Evolutionary conservation across 2,888 invertebrate genomes (phyloP).

Genomic region (Scaeva pyrastri): DNA sequence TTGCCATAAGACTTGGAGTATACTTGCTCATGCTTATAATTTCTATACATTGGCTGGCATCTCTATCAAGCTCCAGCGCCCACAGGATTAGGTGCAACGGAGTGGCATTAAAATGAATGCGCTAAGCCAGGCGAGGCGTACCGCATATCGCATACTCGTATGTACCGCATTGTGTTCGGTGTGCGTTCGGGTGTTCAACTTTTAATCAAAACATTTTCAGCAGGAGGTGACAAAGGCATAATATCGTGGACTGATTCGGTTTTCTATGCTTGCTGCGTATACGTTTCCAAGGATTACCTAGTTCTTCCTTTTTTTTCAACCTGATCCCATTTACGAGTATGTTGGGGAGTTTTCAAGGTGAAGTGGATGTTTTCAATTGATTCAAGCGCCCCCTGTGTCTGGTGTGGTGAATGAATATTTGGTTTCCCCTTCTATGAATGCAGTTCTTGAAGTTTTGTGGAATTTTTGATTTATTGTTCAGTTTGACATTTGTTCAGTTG

Average conservation of each 20-base stretch:
- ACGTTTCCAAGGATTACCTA: conserved; percentile 21
- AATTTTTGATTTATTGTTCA: conserved; percentile 65
- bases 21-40: conserved; percentile 5
- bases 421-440: conserved; percentile 5
- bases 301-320: conserved; percentile 11
- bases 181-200: conserved; percentile 36
- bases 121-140: background rate
- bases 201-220: conserved; percentile 69
- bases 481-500: conserved; percentile 58
- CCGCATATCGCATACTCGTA: no score
- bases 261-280: conserved; percentile 33
- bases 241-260: background rate
- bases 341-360: background rate
- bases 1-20: background rate
- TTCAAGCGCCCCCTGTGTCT: background rate
- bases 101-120: conserved; percentile 63
- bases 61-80: conserved; percentile 2
- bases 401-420: background rate
- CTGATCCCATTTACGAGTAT: background rate
- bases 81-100: conserved; percentile 62
- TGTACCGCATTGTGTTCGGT: background rate
- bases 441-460: conserved; percentile 45
- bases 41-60: conserved; percentile 28
- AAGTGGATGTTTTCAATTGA: conserved; percentile 48
- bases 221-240: conserved; percentile 64